phyloP scores from a whole-genome alignment of 2,797 vertebrate species.

The Danionella dracula region DNA sequence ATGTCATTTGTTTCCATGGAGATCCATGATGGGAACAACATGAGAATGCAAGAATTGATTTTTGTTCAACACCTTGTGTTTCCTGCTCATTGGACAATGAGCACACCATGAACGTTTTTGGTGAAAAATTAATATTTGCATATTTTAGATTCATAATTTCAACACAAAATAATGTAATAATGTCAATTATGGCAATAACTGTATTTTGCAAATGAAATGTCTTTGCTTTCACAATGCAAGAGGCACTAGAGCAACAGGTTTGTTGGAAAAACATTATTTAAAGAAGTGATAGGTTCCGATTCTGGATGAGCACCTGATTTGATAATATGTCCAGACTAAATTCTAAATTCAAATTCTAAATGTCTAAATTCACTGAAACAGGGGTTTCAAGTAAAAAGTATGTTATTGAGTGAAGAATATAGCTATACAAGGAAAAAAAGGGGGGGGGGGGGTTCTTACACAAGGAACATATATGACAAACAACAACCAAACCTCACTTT shows the following conservation, averaged over 20 bases:
- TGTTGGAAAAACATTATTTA: background rate
- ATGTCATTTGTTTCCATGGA: slow-evolving; percentile 37
- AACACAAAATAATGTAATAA: background rate
- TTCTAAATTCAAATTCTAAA: no score
- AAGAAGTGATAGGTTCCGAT: no score
- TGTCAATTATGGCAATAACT: slow-evolving; percentile 1
- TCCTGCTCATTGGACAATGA: background rate
- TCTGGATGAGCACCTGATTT: no score
- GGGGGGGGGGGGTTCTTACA: no score
- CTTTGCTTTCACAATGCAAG: background rate
- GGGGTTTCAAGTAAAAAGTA: no score
- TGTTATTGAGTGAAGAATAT: no score
- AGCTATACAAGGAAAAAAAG: no score
- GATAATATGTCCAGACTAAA: no score
- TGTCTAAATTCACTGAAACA: no score
- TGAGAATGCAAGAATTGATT: slow-evolving; percentile 20
- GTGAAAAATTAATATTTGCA: background rate
- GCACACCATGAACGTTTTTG: background rate
- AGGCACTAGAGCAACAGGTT: background rate
- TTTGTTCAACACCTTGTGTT: background rate
- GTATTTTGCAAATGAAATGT: background rate
- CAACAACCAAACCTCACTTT: no score
- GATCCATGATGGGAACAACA: slow-evolving; percentile 26
- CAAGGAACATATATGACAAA: no score
- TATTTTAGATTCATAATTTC: slow-evolving; percentile 1